These are phyloP conservation scores for Microtus montanus DNA, from an alignment of 2,113 vertebrate genomes.

Conservation along the genomic window DNA sequence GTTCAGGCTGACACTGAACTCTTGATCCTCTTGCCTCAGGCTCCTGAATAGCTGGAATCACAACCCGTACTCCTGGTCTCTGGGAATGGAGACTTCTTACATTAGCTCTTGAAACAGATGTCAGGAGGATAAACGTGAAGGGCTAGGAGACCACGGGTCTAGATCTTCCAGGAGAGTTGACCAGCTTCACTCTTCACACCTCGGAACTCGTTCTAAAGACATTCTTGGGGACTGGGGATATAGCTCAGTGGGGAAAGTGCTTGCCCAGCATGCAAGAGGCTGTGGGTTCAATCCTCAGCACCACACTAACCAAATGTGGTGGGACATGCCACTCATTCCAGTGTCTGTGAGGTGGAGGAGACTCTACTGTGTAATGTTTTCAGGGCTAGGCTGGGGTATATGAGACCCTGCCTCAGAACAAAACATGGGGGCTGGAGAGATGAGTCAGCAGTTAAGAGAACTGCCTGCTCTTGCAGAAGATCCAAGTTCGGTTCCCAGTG, in stretches of 20 bases:
- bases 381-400: not conserved
- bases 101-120: not conserved
- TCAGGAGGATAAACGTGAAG: not conserved
- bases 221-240: not conserved
- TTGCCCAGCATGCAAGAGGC: not conserved
- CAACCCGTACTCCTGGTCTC: not conserved
- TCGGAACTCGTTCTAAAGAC: not conserved
- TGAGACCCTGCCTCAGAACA: not conserved
- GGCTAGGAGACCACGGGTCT: not conserved
- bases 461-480: not conserved
- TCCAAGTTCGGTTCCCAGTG: not conserved
- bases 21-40: not conserved
- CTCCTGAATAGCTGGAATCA: not conserved
- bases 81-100: not conserved
- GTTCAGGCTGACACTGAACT: not conserved
- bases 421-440: not conserved
- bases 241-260: not conserved
- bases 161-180: not conserved
- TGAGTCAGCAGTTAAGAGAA: not conserved
- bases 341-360: not conserved
- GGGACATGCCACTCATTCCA: not conserved
- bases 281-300: not conserved
- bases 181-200: too few relatives aligned
- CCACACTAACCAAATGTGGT: not conserved
- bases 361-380: not conserved